phyloP scores from a whole-genome alignment of 1,140 invertebrate species.

The Heterodera carotae region DNA sequence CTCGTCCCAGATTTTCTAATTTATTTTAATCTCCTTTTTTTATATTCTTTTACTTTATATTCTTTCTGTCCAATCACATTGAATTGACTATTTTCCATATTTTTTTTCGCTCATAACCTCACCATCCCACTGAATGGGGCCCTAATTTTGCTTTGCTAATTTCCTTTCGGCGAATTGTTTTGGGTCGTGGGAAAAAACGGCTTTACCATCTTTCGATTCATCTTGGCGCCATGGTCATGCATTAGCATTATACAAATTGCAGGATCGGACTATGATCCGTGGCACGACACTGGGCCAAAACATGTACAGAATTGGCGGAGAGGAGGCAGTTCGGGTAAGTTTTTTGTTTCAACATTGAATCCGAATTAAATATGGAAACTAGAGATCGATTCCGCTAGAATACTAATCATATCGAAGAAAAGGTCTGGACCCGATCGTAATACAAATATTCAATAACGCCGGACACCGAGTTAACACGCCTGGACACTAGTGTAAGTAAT shows the following conservation, averaged over 20 bases:
- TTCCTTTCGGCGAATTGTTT: no score
- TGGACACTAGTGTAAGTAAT: no score
- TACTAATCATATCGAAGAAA: no score
- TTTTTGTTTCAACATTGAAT: constrained; percentile 12
- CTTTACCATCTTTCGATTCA: background rate
- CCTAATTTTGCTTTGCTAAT: background rate
- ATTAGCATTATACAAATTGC: background rate
- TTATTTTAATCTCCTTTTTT: background rate
- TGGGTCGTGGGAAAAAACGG: no score
- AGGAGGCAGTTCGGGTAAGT: background rate
- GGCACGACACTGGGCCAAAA: constrained; percentile 47
- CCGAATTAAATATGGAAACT: no score
- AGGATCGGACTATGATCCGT: constrained; percentile 34
- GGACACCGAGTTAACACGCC: no score
- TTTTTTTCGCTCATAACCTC: no score
- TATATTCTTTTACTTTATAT: background rate
- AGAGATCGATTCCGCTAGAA: no score
- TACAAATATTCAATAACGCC: no score
- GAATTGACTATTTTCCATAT: background rate
- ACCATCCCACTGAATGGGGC: background rate
- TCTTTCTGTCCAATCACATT: background rate
- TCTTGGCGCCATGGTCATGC: background rate
- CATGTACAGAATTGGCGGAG: constrained; percentile 36
- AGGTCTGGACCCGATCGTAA: no score
- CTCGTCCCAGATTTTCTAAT: background rate